Evolutionary conservation across 2,888 invertebrate species (phyloP).

Genomic region (Sarcophaga subvicina): DNA sequence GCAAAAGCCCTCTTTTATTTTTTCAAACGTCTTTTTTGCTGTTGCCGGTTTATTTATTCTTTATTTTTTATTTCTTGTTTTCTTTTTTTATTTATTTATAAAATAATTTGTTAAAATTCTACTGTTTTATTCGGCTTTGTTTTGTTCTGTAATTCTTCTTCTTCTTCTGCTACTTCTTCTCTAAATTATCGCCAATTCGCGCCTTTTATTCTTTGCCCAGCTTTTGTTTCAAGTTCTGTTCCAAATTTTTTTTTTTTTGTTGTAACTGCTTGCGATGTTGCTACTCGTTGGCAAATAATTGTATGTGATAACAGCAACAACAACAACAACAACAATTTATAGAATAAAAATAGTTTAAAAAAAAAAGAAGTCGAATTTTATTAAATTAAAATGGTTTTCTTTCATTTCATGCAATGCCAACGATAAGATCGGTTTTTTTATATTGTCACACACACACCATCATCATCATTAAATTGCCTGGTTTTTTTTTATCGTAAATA

Average conservation of each 20-base stretch:
- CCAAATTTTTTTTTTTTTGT: background rate
- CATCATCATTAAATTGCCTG: too few species aligned
- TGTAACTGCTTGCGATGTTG: background rate
- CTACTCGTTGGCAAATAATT: background rate
- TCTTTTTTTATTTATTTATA: too few species aligned
- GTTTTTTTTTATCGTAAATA: too few species aligned
- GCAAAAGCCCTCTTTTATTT: slow-evolving; percentile 10
- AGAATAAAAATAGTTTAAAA: background rate
- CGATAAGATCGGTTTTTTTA: too few species aligned
- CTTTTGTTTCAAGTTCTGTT: background rate
- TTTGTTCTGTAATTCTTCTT: background rate
- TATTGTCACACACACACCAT: too few species aligned
- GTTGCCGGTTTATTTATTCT: slow-evolving; percentile 16
- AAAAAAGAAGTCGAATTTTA: background rate
- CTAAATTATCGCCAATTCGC: background rate
- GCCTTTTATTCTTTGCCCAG: background rate
- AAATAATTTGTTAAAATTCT: background rate
- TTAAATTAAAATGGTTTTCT: background rate
- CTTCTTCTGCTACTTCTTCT: too few species aligned
- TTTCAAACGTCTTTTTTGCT: background rate
- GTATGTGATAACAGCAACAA: background rate
- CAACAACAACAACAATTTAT: background rate
- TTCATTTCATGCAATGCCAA: background rate
- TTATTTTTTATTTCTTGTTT: too few species aligned
- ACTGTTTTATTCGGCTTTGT: background rate